Percentiles rank a stretch among this genome's conserved stretches.
Conservation (phyloP, 2,888 invertebrate genomes). For the Deilephila elpenor region DNA sequence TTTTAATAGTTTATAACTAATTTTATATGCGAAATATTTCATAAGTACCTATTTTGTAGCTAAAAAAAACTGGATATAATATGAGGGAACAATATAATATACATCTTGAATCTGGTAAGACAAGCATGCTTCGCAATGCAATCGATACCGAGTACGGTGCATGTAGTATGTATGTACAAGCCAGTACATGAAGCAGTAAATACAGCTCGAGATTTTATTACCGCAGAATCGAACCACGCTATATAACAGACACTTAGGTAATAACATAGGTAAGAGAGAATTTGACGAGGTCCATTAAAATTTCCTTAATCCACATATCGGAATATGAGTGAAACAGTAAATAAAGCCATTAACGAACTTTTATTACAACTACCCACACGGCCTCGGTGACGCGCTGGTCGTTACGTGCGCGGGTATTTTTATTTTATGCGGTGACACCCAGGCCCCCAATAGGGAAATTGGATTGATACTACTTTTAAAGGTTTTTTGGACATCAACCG, state of each 20-base stretch:
- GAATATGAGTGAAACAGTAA: conserved; percentile 58
- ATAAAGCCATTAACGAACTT: conserved; percentile 78
- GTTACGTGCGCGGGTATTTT: conserved; percentile 78
- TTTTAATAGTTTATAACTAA: too few species aligned
- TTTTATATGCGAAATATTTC: too few species aligned
- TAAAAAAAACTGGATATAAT: too few species aligned
- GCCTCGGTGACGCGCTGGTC: conserved; percentile 53
- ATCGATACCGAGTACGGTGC: neutral
- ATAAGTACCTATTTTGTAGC: too few species aligned
- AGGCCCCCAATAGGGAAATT: conserved; percentile 80
- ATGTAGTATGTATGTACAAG: neutral
- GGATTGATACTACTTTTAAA: conserved; percentile 82
- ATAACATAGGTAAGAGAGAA: conserved; percentile 25
- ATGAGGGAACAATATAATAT: too few species aligned
- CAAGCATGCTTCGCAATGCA: neutral
- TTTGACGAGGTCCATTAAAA: conserved; percentile 28
- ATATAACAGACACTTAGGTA: conserved; percentile 19
- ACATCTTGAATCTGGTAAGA: neutral
- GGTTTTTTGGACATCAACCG: conserved; percentile 78
- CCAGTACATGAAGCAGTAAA: conserved; percentile 10
- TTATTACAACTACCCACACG: conserved; percentile 64
- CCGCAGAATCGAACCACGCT: neutral
- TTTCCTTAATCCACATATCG: conserved; percentile 28
- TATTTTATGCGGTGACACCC: conserved; percentile 81
- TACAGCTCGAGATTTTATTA: conserved; percentile 8